phyloP scores from a whole-genome alignment of 2,888 invertebrate genomes.

The Tetheella fluctuosa region DNA sequence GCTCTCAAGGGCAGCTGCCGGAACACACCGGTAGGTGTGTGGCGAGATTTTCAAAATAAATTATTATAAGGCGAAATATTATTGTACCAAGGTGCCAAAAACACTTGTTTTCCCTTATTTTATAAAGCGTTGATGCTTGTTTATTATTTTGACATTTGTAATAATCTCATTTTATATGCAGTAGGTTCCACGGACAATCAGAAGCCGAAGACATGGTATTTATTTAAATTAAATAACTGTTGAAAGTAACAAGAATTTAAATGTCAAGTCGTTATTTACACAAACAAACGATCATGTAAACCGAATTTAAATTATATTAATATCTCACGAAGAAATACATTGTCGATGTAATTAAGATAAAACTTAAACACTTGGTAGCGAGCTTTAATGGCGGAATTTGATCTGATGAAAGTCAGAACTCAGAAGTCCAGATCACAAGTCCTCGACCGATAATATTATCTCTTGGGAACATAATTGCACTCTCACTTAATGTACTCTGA shows the following conservation, averaged over 20 bases:
- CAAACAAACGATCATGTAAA: conserved; percentile 22
- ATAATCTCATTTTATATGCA: conserved; percentile 14
- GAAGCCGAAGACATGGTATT: neutral
- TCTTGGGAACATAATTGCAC: neutral
- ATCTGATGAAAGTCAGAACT: neutral
- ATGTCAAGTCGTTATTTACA: conserved; percentile 39
- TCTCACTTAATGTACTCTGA: no score
- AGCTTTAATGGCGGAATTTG: neutral
- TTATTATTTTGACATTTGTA: conserved; percentile 36
- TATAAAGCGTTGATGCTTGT: conserved; percentile 17
- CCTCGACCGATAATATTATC: conserved; percentile 1
- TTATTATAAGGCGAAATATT: no score
- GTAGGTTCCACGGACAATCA: neutral
- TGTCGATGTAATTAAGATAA: conserved; percentile 26
- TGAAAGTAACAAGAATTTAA: conserved; percentile 15
- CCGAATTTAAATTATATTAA: conserved; percentile 29
- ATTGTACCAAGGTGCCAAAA: neutral
- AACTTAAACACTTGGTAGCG: conserved; percentile 21
- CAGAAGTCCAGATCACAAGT: neutral
- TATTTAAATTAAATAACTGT: neutral
- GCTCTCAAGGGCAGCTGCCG: no score
- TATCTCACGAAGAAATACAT: conserved; percentile 28
- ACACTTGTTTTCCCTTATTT: neutral
- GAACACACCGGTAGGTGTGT: no score
- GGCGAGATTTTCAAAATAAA: no score